Evolutionary conservation across 1,140 invertebrate genomes (phyloP), one percentile per base, ranked within the genome.

Genomic region (Drosophila sproati): DNA sequence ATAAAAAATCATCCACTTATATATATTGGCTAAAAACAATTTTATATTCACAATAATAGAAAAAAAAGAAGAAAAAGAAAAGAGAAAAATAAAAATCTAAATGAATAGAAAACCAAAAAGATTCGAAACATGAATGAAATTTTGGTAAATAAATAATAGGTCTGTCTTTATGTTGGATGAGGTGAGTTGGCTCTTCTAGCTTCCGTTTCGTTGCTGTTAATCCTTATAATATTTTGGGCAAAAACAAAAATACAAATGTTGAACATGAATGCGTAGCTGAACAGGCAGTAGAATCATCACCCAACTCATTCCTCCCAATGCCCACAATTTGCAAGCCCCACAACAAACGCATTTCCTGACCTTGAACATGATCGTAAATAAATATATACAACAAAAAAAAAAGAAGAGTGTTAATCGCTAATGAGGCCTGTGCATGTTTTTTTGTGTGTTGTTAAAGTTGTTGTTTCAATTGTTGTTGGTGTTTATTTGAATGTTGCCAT

Each of bases 91-190:
- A 67, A 67, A 63, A 78, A 43, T 47, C 54, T 37, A 57, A 50
- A 54, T 7, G 56, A 71, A 48, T 61, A 67, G 56, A 48, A 57
- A 74, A 69, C 82, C 43, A 82, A 66, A 80, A 80, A 60, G 48
- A 77, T 69, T 59, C 47, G 45, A 86, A 86, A 86, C 70, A 88
- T 88, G 85, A 88, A 88, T 89, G 86, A 81, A 88, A 76, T 80
- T 78, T 87, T 80, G 71, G 56, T 72, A 77, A 64, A 88, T 88
- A 88, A 88, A 88, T 89, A 85, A 89, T 80, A 78, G 76, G 71
- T 74, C 67, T 80, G 71, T 74, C 67, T 80, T 73, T 73, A 64
- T 52, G 64, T 20, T 5, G 41, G 34, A 5, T 34, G 34, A 34
- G 34, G 34, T 3, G n/a, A 37, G 39, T 35, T 6, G 8, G 28